Evolutionary conservation across 2,888 invertebrate species (phyloP).

Genomic region (Drosophila barbarae): DNA sequence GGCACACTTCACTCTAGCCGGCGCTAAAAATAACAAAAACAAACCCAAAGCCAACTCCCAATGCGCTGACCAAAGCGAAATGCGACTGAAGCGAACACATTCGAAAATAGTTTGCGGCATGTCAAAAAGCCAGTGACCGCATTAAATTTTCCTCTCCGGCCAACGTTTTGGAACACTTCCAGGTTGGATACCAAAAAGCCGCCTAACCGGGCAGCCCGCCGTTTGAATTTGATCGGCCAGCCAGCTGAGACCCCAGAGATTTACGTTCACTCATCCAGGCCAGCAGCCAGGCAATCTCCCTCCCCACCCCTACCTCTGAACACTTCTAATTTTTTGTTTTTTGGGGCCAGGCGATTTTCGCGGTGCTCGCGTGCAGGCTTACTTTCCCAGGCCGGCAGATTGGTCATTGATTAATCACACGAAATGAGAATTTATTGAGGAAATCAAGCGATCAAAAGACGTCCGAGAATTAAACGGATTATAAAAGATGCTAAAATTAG

Average conservation of each 20-base stretch:
- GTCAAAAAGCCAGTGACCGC: conserved; percentile 76
- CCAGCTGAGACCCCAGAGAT: conserved; percentile 34
- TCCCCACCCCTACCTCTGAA: conserved; percentile 10
- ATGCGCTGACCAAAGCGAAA: conserved; percentile 58
- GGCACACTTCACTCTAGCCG: conserved; percentile 46
- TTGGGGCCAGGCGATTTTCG: conserved; percentile 7
- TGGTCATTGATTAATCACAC: conserved; percentile 33
- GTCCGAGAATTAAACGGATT: conserved; percentile 24
- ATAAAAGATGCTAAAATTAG: conserved; percentile 34
- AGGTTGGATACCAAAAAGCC: conserved; percentile 43
- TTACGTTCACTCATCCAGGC: conserved; percentile 37
- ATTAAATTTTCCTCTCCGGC: conserved; percentile 57
- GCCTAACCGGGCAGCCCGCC: conserved; percentile 19
- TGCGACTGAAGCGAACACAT: conserved; percentile 41
- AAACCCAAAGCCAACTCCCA: conserved; percentile 29
- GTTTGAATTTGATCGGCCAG: conserved; percentile 34
- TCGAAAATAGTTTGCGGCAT: conserved; percentile 67
- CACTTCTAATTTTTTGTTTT: conserved; percentile 13
- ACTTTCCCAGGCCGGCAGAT: conserved; percentile 29
- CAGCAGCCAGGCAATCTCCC: background rate
- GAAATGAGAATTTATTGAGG: conserved; percentile 38
- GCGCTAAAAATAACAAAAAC: conserved; percentile 67
- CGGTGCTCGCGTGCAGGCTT: conserved; percentile 27
- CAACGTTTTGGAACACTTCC: conserved; percentile 67
- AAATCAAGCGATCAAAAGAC: conserved; percentile 39